Base-by-base conservation (phyloP, 2,113 vertebrate species). In the Ovibos moschatus region DNA sequence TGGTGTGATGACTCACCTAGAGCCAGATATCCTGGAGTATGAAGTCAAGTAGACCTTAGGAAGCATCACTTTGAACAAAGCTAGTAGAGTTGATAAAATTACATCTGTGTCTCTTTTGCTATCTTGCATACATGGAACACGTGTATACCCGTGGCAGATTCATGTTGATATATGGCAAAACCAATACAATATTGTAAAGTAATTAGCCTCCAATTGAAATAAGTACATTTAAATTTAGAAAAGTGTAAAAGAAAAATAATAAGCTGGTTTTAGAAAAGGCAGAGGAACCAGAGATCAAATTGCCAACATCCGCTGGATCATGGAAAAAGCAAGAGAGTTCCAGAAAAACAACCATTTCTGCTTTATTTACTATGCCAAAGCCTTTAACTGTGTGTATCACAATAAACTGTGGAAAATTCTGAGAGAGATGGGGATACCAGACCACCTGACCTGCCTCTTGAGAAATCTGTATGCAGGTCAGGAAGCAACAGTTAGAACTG, bases 101-200 rank as follows among this genome's bases (percentile, higher is more conserved):
- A 27, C 9, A 58, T 27, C 57, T 58, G 25, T 27, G 25, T 58
- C 57, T 58, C 25, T 27, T 58, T 58, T 58, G 25, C 57, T 58
- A 27, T 58, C 57, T 58, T 27, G 10, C 23, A 12, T 58, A 58
- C 25, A 11, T 0, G 10, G 57, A 27, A 27, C 57, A 58, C 4
- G 25, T 58, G 57, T 58, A 12, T 58, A 27, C 9, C 23, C 9
- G 0, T 58, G 57, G 9, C 0, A 0, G 9, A 25, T 58, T 58
- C 57, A 27, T 58, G 57, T 58, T 58, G 23, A 25, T 58, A 23
- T 58, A 58, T 58, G 57, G 57, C 23, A 27, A 58, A 58, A 58
- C 57, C 9, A 58, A 25, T 58, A 27, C 23, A 58, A 58, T 58
- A 58, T 27, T 58, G 23, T 58, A 57, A 57, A 25, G 55, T 57